phyloP scores from a whole-genome alignment of 2,113 vertebrate species.

The Peucedramus taeniatus region DNA sequence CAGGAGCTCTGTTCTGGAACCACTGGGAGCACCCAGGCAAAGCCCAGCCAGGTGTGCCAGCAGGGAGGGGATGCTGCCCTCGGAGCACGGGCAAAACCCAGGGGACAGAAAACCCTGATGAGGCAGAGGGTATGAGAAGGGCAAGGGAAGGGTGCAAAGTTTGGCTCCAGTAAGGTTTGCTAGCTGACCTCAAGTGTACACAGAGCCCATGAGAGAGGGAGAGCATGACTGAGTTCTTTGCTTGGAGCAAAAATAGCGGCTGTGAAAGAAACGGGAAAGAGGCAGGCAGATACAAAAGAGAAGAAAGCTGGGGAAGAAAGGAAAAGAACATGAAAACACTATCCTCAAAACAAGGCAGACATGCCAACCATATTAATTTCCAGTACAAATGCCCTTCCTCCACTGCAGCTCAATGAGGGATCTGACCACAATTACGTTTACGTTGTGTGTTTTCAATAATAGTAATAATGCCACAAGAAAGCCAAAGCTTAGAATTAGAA shows the following conservation, averaged over 20 bases:
- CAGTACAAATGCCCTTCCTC: background rate
- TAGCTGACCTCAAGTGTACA: background rate
- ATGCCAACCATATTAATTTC: conserved; percentile 17
- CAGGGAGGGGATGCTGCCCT: background rate
- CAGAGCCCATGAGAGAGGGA: background rate
- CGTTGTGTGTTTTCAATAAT: background rate
- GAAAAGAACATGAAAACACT: conserved; percentile 40
- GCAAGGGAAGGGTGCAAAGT: background rate
- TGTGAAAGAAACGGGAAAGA: background rate
- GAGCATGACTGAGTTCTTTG: conserved; percentile 6
- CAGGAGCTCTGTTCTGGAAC: background rate
- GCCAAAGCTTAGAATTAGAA: background rate
- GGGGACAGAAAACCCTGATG: background rate
- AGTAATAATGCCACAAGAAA: background rate
- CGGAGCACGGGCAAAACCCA: rapidly evolving
- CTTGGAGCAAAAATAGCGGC: background rate
- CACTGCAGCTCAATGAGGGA: background rate
- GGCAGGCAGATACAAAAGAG: conserved; percentile 28
- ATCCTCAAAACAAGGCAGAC: conserved; percentile 4
- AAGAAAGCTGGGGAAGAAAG: conserved; percentile 25
- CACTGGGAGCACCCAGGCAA: background rate
- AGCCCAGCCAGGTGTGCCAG: background rate
- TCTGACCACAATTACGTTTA: background rate
- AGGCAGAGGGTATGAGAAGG: background rate
- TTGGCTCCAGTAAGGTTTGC: background rate